These are phyloP conservation scores for Nasonia vitripennis DNA, from an alignment of 1,140 invertebrate species.

Conservation along the genomic window DNA sequence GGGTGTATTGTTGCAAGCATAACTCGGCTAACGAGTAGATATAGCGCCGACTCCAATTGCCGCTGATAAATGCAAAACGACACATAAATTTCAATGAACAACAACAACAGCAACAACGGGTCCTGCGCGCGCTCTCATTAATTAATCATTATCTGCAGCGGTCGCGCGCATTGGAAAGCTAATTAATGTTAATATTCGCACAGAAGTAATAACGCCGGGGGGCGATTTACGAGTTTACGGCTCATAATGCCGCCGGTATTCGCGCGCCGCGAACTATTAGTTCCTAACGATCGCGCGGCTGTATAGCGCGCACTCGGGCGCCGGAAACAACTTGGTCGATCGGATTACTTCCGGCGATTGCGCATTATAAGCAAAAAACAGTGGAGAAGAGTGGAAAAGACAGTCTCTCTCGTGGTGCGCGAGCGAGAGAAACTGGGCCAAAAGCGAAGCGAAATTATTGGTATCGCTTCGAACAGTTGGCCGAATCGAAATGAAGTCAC, in stretches of 20 bases:
- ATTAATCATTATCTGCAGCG: not conserved
- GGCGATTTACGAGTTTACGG: not conserved
- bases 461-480: conserved; percentile 56
- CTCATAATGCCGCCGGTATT: conserved; percentile 6
- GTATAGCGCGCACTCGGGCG: too few relatives aligned
- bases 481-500: conserved; percentile 55
- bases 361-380: not conserved
- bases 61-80: too few relatives aligned
- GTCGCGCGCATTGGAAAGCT: not conserved
- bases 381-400: not conserved
- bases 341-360: conserved; percentile 26
- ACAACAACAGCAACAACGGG: too few relatives aligned
- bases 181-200: not conserved
- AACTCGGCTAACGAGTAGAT: too few relatives aligned
- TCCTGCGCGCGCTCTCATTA: too few relatives aligned
- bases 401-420: not conserved
- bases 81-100: conserved; percentile 1
- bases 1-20: too few relatives aligned
- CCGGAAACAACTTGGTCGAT: conserved; percentile 15
- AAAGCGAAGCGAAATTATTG: conserved; percentile 56
- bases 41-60: too few relatives aligned
- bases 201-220: not conserved
- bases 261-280: conserved; percentile 18
- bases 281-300: not conserved
- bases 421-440: conserved; percentile 51